These are phyloP conservation scores for Neodiprion pinetum DNA, from an alignment of 1,140 invertebrate species.

Conservation along the genomic window DNA sequence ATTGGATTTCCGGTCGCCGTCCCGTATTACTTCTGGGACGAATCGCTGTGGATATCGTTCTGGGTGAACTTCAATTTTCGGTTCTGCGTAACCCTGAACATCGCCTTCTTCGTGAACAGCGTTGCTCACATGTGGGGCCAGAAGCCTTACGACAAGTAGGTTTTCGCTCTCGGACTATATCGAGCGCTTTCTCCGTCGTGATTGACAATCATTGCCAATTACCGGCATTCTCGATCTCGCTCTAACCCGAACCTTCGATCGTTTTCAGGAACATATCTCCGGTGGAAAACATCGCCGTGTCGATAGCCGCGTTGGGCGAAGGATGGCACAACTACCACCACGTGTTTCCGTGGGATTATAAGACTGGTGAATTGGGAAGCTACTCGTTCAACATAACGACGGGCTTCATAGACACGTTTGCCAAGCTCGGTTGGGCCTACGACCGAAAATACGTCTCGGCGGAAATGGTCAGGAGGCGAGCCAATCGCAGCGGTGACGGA, in stretches of 20 bases:
- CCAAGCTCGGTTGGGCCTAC: conserved; percentile 76
- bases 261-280: conserved; percentile 72
- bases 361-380: conserved; percentile 80
- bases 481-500: conserved; percentile 71
- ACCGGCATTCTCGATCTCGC: no score
- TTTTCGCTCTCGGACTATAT: conserved; percentile 17
- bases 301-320: conserved; percentile 77
- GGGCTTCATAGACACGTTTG: conserved; percentile 75
- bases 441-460: conserved; percentile 72
- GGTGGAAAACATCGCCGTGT: conserved; percentile 74
- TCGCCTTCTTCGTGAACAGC: conserved; percentile 93
- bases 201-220: no score
- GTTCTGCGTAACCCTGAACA: conserved; percentile 85
- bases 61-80: conserved; percentile 84
- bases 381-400: conserved; percentile 74
- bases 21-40: conserved; percentile 85
- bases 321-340: conserved; percentile 98
- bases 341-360: conserved; percentile 88
- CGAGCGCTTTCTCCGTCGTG: no score
- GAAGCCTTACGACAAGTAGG: conserved; percentile 88
- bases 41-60: conserved; percentile 79
- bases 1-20: conserved; percentile 80
- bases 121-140: conserved; percentile 87
- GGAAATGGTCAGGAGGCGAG: conserved; percentile 69
- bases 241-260: no score